Percentiles rank a stretch among this genome's conserved stretches.
phyloP scores from a whole-genome alignment of 2,888 invertebrate species.

The Lasioglossum malachurum region DNA sequence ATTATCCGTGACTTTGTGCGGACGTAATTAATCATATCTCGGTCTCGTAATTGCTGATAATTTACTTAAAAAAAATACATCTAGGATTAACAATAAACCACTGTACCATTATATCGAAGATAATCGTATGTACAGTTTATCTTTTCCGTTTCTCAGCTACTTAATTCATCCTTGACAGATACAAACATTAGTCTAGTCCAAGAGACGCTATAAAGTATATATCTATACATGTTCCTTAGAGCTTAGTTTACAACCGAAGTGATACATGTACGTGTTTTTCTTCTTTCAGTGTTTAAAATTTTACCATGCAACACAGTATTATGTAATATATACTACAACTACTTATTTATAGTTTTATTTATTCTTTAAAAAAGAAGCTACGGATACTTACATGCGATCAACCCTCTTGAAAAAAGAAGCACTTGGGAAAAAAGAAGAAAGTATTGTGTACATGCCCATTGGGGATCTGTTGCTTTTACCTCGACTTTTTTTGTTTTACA shows the following conservation, averaged over 20 bases:
- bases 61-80: conserved; percentile 83
- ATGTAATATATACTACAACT: conserved; percentile 57
- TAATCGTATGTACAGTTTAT: conserved; percentile 80
- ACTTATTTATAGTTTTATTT: conserved; percentile 66
- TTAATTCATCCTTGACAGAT: conserved; percentile 51
- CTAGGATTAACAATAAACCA: conserved; percentile 82
- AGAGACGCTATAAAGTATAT: conserved; percentile 36
- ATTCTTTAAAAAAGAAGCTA: conserved; percentile 73
- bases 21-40: conserved; percentile 49
- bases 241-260: conserved; percentile 74
- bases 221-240: conserved; percentile 69
- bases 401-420: conserved; percentile 27
- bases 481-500: neutral
- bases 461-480: neutral
- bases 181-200: conserved; percentile 48
- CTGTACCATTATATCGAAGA: conserved; percentile 77
- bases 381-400: conserved; percentile 77
- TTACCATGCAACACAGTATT: conserved; percentile 69
- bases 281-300: conserved; percentile 68
- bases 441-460: conserved; percentile 41
- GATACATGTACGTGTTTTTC: conserved; percentile 70
- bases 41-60: conserved; percentile 75
- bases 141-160: conserved; percentile 61
- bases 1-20: conserved; percentile 60
- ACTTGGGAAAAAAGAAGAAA: conserved; percentile 40